Evolutionary conservation across 2,888 invertebrate genomes (phyloP), one percentile per base, ranked within the genome.

Genomic region (Netelia fuscicornis): DNA sequence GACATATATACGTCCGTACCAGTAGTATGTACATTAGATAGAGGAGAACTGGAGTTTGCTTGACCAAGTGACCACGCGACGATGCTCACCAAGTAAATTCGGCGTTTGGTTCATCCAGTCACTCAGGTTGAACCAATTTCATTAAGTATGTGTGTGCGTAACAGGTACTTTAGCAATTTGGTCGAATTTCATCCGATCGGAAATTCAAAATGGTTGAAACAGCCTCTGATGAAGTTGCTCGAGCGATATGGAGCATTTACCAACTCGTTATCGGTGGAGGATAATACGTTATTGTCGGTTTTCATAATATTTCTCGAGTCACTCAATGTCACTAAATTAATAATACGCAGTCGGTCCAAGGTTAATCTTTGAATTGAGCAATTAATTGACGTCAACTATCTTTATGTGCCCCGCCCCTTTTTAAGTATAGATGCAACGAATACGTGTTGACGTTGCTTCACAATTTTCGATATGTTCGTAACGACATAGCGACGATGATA

Each of bases 401-500:
- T 37, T 37, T 1, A 37, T 37, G 37, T 37, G 37, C 37, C 37
- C 37, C 37, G 6, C 6, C 37, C 8, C 0, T 37, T 37, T 37
- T 37, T 6, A 5, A 37, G 37, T 37, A 37, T 48, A 10, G 11
- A 10, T 3, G 8, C 10, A 48, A 48, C 13, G 6, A 2, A 48
- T 48, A 48, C 13, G 13, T 3, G 30, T 25, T 20, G 58, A 17
- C 71, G 42, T 17, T 23, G 11, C 48, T 56, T 56, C 17, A 10
- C 25, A 65, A 58, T 62, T 70, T 80, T 76, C 80, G 76, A 72
- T 67, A 67, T 72, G 76, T 80, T 44, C 13, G 62, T 60, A 25
- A 17, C n/a, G 37, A 65, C 25, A 52, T 30, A 13, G n/a, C 3
- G 72, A 67, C 11, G 20, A 25, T 52, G 71, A 58, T 52, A 48